Evolutionary conservation across 2,888 invertebrate genomes (phyloP), one percentile per base, ranked within the genome.

Genomic region (Phasia obesa): DNA sequence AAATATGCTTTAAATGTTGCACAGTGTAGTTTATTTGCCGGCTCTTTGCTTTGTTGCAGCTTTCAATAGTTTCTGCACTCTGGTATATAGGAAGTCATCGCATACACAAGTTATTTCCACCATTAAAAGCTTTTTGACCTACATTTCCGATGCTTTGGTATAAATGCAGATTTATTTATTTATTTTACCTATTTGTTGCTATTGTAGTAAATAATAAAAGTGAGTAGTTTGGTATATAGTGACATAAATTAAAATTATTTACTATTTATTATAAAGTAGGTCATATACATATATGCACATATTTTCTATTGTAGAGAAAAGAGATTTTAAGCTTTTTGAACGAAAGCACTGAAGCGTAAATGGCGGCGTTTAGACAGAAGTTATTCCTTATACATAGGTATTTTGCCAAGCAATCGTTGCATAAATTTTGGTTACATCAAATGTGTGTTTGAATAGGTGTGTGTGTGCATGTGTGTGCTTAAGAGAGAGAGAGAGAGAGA

Each of bases 61-160:
- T 31, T 69, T 44, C 2, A 23, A 44, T 27, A 42, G 38, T 62
- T 76, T 38, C n/a, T 3, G 38, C n/a, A 38, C 13, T 44, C 38
- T n/a, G 4, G 35, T 62, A 55, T 62, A 70, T 55, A 64, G 62
- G 70, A 77, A 77, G 53, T 59, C 21, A 42, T 38, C 11, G 59
- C 25, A 38, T 11, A 21, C 35, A 49, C 25, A 38, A 23, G 0
- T 5, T n/a, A 2, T 15, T 31, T 25, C 49, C 25, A 19, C n/a
- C 23, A 44, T 21, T 64, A 35, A 80, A 62, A 80, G 69, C 80
- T 80, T 69, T 64, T 55, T 74, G 74, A 74, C 73, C 79, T 35
- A 79, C 60, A 62, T 74, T 44, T 53, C 2, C 11, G 2, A 23
- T 38, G 51, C 27, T 49, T 71, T 21, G 38, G 3, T 49, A n/a